These are phyloP conservation scores for Hirundo rustica DNA, from an alignment of 2,797 vertebrate genomes.

Conservation along the genomic window DNA sequence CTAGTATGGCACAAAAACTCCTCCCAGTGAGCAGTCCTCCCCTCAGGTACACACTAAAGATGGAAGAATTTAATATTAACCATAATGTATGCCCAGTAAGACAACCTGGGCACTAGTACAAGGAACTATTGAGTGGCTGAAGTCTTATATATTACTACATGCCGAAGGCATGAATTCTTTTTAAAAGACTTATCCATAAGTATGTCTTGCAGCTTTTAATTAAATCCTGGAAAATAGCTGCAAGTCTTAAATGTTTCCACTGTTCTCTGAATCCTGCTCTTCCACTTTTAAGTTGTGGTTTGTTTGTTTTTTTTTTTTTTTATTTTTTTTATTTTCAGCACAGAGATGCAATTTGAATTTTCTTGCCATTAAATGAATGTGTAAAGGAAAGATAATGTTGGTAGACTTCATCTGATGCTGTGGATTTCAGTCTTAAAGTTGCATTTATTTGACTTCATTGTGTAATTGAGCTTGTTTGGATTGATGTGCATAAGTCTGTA, in stretches of 20 bases:
- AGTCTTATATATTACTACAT: not conserved
- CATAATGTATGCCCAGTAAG: not conserved
- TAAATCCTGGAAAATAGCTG: constrained; percentile 2
- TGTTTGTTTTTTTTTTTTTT: not conserved
- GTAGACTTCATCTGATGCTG: not conserved
- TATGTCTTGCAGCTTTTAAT: constrained; percentile 22
- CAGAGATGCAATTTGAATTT: not conserved
- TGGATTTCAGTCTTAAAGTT: not conserved
- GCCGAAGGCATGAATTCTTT: not conserved
- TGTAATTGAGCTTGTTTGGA: not conserved
- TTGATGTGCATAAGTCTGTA: not conserved
- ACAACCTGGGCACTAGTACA: not conserved
- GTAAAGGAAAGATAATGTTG: not conserved
- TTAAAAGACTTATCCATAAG: not conserved
- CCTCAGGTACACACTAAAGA: not conserved
- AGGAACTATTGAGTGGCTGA: constrained; percentile 13
- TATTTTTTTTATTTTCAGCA: not conserved
- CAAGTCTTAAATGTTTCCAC: not conserved
- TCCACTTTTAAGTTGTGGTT: not conserved
- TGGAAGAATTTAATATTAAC: constrained; percentile 12
- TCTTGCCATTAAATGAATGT: not conserved
- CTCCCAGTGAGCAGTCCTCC: not conserved
- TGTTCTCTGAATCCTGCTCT: not conserved
- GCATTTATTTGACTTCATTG: not conserved
- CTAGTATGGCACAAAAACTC: not conserved